phyloP scores from a whole-genome alignment of 64 coral and sea anemone genomes.

The Anthopleura sola region DNA sequence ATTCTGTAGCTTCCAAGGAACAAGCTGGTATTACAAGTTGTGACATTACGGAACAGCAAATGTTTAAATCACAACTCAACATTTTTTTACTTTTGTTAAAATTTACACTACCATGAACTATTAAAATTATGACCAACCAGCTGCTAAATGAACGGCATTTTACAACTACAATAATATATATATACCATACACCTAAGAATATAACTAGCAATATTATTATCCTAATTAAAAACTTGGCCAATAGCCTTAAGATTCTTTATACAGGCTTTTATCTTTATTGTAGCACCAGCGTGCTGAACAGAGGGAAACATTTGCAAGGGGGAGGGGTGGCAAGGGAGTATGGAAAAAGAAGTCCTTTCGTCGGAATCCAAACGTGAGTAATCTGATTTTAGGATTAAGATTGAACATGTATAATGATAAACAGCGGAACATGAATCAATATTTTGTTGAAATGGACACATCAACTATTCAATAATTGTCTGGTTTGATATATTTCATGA shows the following conservation, averaged over 20 bases:
- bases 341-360: not conserved
- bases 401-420: not conserved
- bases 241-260: not conserved
- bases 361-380: not conserved
- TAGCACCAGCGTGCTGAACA: not conserved
- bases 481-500: too few relatives aligned
- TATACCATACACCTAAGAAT: not conserved
- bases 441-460: not conserved
- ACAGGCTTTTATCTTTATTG: not conserved
- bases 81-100: not conserved
- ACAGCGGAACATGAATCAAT: not conserved
- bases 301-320: not conserved
- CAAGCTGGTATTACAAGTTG: not conserved
- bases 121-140: not conserved
- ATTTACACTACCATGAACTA: not conserved
- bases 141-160: not conserved
- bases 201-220: not conserved
- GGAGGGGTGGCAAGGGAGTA: not conserved
- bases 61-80: not conserved
- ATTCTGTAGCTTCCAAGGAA: not conserved
- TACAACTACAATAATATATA: not conserved
- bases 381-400: not conserved
- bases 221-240: constrained; percentile 1
- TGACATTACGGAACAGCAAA: not conserved
- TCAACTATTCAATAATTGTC: not conserved